Evolutionary conservation across 2,113 vertebrate genomes (phyloP).

Genomic region (Potamarius usumacintae): DNA sequence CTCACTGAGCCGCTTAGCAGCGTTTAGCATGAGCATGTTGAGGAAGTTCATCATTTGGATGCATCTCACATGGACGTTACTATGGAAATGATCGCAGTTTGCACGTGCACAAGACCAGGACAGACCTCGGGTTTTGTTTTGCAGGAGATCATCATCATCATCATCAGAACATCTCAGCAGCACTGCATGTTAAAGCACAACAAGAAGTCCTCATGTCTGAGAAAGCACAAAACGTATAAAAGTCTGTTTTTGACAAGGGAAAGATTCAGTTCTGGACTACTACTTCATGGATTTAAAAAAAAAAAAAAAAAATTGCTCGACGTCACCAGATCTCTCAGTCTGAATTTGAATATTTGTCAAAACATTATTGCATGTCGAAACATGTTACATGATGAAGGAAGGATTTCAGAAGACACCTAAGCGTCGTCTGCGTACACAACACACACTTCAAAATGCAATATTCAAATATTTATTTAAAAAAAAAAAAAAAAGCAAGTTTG

Average conservation of each 20-base stretch:
- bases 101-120: neutral
- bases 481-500: neutral
- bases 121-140: neutral
- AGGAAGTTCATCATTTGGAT: neutral
- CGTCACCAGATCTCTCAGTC: neutral
- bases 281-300: neutral
- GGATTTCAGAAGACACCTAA: neutral
- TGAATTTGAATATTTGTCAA: neutral
- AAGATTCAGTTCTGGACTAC: neutral
- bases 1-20: constrained; percentile 3
- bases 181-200: neutral
- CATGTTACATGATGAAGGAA: neutral
- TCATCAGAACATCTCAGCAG: neutral
- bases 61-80: neutral
- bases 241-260: neutral
- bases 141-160: neutral
- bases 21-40: neutral
- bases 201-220: neutral
- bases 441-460: neutral
- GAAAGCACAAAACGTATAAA: neutral
- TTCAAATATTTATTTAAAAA: neutral
- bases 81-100: neutral
- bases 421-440: neutral
- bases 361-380: neutral
- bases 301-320: neutral